Conservation (phyloP, 2,888 invertebrate genomes). For the Chironomus riparius region DNA sequence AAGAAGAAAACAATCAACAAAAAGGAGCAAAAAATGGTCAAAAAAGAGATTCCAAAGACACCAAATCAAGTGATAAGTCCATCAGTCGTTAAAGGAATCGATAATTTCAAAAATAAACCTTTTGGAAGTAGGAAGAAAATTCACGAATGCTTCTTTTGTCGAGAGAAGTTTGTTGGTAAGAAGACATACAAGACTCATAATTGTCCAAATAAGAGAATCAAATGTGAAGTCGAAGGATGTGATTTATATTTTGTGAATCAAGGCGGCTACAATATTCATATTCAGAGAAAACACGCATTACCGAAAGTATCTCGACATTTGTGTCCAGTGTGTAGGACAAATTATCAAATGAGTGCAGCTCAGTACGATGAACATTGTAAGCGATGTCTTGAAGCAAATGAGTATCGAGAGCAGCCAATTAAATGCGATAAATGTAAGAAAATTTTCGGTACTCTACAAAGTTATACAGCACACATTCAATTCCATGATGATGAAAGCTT, state of each 20-base stretch:
- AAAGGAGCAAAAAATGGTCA: neutral
- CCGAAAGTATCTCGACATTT: neutral
- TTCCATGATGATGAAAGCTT: neutral
- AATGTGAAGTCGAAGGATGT: constrained; percentile 7
- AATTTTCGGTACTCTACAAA: neutral
- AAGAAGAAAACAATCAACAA: neutral
- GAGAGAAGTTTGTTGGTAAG: neutral
- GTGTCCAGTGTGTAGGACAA: neutral
- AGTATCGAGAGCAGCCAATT: neutral
- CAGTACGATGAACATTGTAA: neutral
- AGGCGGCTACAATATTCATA: constrained; percentile 2
- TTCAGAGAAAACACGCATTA: neutral
- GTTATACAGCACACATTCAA: constrained; percentile 5
- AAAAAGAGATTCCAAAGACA: neutral
- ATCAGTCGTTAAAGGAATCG: neutral
- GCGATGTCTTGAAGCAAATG: neutral
- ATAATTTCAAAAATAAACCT: neutral
- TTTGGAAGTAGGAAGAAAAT: neutral
- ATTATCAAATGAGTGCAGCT: neutral
- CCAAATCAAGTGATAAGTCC: neutral
- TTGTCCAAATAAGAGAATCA: neutral
- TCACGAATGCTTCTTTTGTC: neutral
- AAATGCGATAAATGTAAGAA: constrained; percentile 7
- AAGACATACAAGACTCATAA: constrained; percentile 2
- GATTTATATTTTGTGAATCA: neutral